Base-by-base conservation (phyloP, 2,888 invertebrate species). In the Cosmia trapezina region DNA sequence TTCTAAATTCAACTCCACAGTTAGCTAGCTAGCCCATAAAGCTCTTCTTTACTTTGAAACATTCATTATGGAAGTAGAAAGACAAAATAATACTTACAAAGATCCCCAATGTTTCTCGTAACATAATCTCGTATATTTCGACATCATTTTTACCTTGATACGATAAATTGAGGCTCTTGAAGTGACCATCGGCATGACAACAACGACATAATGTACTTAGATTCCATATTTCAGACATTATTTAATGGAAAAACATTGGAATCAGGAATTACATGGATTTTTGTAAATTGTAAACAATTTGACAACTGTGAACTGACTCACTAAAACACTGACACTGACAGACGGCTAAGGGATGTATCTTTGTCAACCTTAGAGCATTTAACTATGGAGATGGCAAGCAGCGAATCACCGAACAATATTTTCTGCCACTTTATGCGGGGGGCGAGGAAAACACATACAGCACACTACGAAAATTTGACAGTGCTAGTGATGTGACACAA, bases 201-300 rank as follows among this genome's bases (percentile, higher is more conserved):
- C 95, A 95, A 17, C 95, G 94, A 77, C 95, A 95, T 57, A 94
- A 83, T 41, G 88, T 89, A 56, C 84, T 90, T 56, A 88, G 76
- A 74, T 86, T 89, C 72, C 84, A 89, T 67, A 86, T 81, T 73
- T 89, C 89, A 41, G 89, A 78, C 94, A 94, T 94, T 51, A 61
- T 70, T 69, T 28, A 60, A 0, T 19, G 7, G 33, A 43, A 41
- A 57, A n/a, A 11, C 22, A 56, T 49, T 37, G 0, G 0, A 6
- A 11, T 28, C 3, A 28, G 2, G n/a, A n/a, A 28, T 28, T 28
- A 28, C 28, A 28, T 28, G 28, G 3, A 19, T 45, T 77, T 69
- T 37, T n/a, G n/a, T 51, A 57, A 41, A 43, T 37, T n/a, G n/a
- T 51, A 57, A 41, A 43, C 59, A 76, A 51, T n/a, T 12, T 76